Base-by-base conservation (phyloP, 2,888 invertebrate genomes). In the Dioctria linearis region DNA sequence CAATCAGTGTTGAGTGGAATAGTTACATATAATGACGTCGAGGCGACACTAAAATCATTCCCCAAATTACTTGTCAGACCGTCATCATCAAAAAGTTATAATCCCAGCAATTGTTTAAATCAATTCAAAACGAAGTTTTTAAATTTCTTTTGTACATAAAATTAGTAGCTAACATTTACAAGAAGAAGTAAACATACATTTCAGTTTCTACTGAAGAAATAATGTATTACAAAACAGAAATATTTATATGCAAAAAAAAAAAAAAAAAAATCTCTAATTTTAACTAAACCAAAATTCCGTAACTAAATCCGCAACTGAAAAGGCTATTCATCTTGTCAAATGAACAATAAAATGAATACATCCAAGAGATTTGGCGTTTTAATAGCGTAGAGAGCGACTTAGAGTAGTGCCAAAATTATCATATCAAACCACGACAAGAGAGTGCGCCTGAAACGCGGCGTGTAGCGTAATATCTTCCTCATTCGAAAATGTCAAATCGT, bases 381-480 rank as follows among this genome's bases (percentile, higher is more conserved):
- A 76, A 76, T 76, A 63, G 49, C 25, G 46, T 46, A n/a, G n/a
- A n/a, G n/a, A n/a, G n/a, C n/a, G 37, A 8, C 8, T 76, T 63
- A 25, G 63, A 25, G 63, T 63, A 76, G 76, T 76, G 76, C 76
- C 76, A 76, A 76, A 76, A 76, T 76, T 76, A 76, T 76, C 63
- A 76, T 63, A 76, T 76, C 63, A 63, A 51, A 8, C 49, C 37
- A 40, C 25, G 54, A 39, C 13, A 37, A n/a, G n/a, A 75, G 25
- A 9, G 59, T 46, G n/a, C 6, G 51, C 11, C 49, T 8, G 49
- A 42, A 63, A 25, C n/a, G 2, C 25, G 25, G 63, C 76, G 63
- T 76, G 49, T 76, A 76, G 43, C 76, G 76, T 76, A 63, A 76
- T 76, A 76, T 76, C 76, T 76, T 76, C 76, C 76, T 76, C 76